Evolutionary conservation across 2,888 invertebrate genomes (phyloP), one percentile per base, ranked within the genome.

Genomic region (Meiosimyza platycephala): DNA sequence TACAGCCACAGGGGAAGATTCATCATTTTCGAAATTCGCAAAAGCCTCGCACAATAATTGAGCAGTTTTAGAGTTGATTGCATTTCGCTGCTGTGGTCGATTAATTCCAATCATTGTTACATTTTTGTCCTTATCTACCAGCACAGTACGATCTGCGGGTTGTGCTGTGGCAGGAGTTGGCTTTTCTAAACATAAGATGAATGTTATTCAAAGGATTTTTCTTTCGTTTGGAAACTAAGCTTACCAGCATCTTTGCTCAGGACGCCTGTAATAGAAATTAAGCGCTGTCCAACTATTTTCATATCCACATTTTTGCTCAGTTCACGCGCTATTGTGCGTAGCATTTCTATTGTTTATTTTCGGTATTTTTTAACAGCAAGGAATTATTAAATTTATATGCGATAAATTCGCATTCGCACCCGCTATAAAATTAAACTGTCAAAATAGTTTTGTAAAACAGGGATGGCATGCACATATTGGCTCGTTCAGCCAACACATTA

Each of bases 71-170:
- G 89, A 89, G 82, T 96, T 92, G 0, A 98, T 90, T 79, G 95
- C 94, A 87, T 98, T 98, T 59, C 95, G 90, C 79, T 93, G 93
- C 50, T 90, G 89, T 12, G 95, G 94, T 13, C 96, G 90, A 85
- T 97, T 97, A 73, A 98, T 94, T n/a, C 94, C 96, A 71, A 98
- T 92, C 65, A 93, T 90, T 47, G 92, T 93, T 15, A 96, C 88
- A 28, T 89, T 86, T 11, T 91, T 92, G 74, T 90, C 89, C 78
- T 91, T 91, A 75, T 93, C 92, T 2, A 85, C 77, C 7, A 92
- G 81, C 1, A 90, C 73, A 1, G 78, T 54, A 4, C 69, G 64
- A 48, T 80, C 80, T 12, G 73, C 75, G 1, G 78, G 72, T 13
- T 75, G 28, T 22, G 50, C 57, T 13, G 73, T 75, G 1, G 78